Evolutionary conservation across 2,888 invertebrate species (phyloP).

Genomic region (Leucophenga maculata): DNA sequence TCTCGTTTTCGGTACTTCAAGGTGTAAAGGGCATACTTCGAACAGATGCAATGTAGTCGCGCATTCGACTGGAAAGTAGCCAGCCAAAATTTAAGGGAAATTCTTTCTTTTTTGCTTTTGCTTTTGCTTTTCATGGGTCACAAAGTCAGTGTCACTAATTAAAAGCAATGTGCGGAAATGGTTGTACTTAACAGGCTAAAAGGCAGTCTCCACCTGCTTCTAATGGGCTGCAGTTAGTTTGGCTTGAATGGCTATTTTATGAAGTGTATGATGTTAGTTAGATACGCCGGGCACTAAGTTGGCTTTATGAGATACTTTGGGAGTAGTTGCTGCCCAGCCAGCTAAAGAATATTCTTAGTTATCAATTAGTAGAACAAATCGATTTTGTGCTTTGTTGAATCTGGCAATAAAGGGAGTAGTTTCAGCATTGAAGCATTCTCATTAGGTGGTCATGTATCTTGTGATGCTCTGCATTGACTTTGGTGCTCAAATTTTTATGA

Average conservation of each 20-base stretch:
- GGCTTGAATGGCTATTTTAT: constrained; percentile 7
- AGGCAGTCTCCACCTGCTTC: constrained; percentile 59
- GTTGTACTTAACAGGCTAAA: background rate
- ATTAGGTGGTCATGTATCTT: too few species aligned
- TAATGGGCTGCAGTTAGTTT: constrained; percentile 48
- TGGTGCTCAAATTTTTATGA: too few species aligned
- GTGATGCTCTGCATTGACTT: too few species aligned
- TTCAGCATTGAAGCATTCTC: too few species aligned
- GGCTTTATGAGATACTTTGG: too few species aligned
- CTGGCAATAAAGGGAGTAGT: too few species aligned
- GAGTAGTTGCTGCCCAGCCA: too few species aligned
- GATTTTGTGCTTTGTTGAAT: too few species aligned
- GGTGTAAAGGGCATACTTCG: background rate
- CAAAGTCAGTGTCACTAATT: constrained; percentile 61
- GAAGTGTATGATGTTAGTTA: constrained; percentile 6
- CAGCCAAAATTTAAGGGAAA: constrained; percentile 28
- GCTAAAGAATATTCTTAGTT: too few species aligned
- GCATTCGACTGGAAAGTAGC: constrained; percentile 22
- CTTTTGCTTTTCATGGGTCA: background rate
- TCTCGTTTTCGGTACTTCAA: constrained; percentile 20
- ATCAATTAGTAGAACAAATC: too few species aligned
- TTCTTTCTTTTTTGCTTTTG: constrained; percentile 32
- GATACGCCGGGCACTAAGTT: too few species aligned
- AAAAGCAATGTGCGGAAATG: constrained; percentile 55
- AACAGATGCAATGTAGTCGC: background rate